A percentile compares a stretch with the other conserved stretches of the same genome.
Conservation (phyloP, 2,797 vertebrate genomes). For the Eulemur coronatus region DNA sequence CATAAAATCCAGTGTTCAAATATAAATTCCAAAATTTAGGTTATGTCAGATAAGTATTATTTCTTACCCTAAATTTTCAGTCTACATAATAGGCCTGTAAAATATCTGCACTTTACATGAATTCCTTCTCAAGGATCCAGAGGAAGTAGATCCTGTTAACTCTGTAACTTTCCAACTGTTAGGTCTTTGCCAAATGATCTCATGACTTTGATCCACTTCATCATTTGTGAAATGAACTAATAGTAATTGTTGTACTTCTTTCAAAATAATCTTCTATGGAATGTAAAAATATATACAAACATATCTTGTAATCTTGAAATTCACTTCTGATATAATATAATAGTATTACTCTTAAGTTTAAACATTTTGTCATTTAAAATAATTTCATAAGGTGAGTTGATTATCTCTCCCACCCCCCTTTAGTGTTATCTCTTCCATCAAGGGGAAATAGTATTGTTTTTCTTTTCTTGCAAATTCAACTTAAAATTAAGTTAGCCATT, state of each 20-base stretch:
- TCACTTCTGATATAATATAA: background rate
- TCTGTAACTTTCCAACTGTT: background rate
- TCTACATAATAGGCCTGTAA: background rate
- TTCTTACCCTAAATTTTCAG: conserved; percentile 12
- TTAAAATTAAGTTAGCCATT: background rate
- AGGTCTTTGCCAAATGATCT: background rate
- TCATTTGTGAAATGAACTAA: background rate
- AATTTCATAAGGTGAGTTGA: background rate
- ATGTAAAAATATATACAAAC: background rate
- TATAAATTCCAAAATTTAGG: background rate
- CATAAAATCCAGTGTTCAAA: background rate
- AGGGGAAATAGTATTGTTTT: background rate
- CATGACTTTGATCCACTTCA: background rate
- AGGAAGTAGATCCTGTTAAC: background rate
- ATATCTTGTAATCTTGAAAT: background rate
- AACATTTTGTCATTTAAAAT: conserved; percentile 22
- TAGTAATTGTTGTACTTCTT: background rate
- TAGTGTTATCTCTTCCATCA: background rate
- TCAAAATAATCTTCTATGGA: background rate
- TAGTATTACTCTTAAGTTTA: background rate
- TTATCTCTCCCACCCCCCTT: background rate
- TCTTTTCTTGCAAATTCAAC: background rate
- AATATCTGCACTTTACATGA: background rate
- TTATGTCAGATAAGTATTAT: background rate
- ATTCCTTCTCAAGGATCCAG: background rate